phyloP scores from a whole-genome alignment of 1,140 invertebrate genomes.

The Batillaria attramentaria region DNA sequence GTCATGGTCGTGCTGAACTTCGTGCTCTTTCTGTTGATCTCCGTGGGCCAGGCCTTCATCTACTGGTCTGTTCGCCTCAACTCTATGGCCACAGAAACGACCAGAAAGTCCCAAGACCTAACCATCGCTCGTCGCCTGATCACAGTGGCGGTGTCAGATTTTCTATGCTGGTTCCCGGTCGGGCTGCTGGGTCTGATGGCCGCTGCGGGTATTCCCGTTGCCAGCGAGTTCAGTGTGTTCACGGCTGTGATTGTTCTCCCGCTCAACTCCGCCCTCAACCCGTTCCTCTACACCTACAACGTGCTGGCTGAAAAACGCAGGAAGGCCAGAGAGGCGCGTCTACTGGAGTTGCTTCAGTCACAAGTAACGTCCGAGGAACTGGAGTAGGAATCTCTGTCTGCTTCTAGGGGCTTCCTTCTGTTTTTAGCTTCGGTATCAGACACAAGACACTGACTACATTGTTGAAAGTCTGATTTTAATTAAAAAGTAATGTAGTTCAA shows the following conservation, averaged over 20 bases:
- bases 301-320: too few species aligned
- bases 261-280: too few species aligned
- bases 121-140: conserved; percentile 40
- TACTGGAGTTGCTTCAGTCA: too few species aligned
- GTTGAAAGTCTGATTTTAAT: too few species aligned
- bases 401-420: too few species aligned
- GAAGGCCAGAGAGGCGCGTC: too few species aligned
- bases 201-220: conserved; percentile 33
- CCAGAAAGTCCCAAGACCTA: conserved; percentile 29
- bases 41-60: conserved; percentile 43
- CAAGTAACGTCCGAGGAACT: too few species aligned
- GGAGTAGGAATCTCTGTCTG: too few species aligned
- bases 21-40: conserved; percentile 40
- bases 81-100: not conserved
- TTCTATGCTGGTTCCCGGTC: conserved; percentile 38
- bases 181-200: conserved; percentile 34
- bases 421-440: too few species aligned
- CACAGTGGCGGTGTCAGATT: conserved; percentile 41
- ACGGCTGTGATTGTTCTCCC: conserved; percentile 44
- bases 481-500: too few species aligned
- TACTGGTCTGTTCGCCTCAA: conserved; percentile 35
- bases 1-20: conserved; percentile 48
- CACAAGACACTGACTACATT: too few species aligned
- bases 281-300: too few species aligned
- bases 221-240: conserved; percentile 45